Base-by-base conservation (phyloP, 2,113 vertebrate species). In the Grallaria varia region DNA sequence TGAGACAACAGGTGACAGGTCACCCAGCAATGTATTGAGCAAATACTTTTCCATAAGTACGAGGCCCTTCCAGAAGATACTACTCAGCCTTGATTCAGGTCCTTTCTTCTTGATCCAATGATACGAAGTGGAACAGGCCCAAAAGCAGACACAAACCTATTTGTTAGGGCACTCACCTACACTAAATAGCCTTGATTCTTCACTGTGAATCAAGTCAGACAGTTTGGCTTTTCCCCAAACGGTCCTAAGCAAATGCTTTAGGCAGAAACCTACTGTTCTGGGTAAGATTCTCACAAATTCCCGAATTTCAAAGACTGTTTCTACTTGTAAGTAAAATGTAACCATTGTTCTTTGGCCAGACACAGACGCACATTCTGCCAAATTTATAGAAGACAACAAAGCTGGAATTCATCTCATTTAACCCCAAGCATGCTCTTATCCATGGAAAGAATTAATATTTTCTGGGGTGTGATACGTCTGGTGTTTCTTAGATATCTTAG, bases 271-370 rank as follows among this genome's bases (percentile, higher is more conserved):
- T 95, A 95, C 93, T 89, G 79, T 93, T 95, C 80, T 91, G 89
- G 50, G 77, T 84, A 91, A 87, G 76, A 92, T 79, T 90, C 87
- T 95, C 85, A 85, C 82, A 80, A 95, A 96, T 95, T 92, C 91
- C 94, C 78, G 76, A 96, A 89, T 95, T 96, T 96, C 86, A 86
- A 95, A 93, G 67, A 77, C 58, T 78, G 30, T 84, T 90, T 95
- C 80, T 89, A 63, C 76, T 84, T 27, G 0, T 78, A 84, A 93
- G 68, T 84, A 68, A 91, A 94, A 89, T 67, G 56, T 31, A 95
- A 31, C 86, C 52, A 90, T 89, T 93, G 76, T 89, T 96, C 81
- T 92, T 59, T 56, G 66, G 60, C 73, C 84, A 93, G 93, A 89
- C 39, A 5, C 56, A 93, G 93, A 89, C 77, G 64, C 4, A 64